A percentile compares a stretch with the other conserved stretches of the same genome.
Conservation (phyloP, 2,797 vertebrate species). For the Poeciliopsis infans region DNA sequence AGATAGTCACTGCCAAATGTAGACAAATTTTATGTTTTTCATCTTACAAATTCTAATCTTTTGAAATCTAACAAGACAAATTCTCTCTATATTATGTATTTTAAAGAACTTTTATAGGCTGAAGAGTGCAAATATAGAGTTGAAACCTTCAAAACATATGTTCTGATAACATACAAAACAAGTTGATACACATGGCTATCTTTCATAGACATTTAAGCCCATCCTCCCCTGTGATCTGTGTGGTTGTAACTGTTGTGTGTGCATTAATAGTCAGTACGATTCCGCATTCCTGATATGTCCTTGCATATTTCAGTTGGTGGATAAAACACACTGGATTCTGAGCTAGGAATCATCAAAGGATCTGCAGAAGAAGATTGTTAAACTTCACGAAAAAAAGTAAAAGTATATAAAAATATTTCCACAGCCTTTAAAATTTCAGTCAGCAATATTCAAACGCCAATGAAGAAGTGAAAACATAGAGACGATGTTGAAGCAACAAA, state of each 20-base stretch:
- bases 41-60: neutral
- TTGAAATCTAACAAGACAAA: neutral
- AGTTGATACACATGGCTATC: neutral
- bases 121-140: neutral
- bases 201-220: too few relatives aligned
- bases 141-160: neutral
- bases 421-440: neutral
- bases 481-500: neutral
- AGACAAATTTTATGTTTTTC: neutral
- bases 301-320: neutral
- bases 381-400: neutral
- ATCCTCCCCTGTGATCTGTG: neutral
- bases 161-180: neutral
- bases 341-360: neutral
- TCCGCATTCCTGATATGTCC: neutral
- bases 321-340: neutral
- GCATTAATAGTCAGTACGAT: neutral
- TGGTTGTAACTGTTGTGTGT: neutral
- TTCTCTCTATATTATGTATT: neutral
- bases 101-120: neutral
- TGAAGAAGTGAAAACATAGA: neutral
- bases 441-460: neutral
- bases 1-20: neutral
- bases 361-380: neutral
- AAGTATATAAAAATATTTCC: neutral